Evolutionary conservation across 2,888 invertebrate genomes (phyloP).

Genomic region (Eupeodes luniger): DNA sequence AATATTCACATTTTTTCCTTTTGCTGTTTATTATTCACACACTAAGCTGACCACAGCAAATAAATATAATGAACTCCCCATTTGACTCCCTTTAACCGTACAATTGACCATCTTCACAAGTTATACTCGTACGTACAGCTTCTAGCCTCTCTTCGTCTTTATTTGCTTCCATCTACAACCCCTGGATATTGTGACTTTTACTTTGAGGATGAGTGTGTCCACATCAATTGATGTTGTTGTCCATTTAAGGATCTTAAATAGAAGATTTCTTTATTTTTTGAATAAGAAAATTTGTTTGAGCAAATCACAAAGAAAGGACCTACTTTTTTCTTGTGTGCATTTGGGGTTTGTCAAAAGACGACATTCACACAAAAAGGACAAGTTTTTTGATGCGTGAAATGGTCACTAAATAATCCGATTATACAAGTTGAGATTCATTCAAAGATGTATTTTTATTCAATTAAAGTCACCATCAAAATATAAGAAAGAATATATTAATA

Average conservation of each 20-base stretch:
- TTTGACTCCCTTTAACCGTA: constrained; percentile 3
- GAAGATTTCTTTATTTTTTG: constrained; percentile 20
- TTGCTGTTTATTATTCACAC: constrained; percentile 60
- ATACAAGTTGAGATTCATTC: constrained; percentile 78
- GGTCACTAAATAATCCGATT: constrained; percentile 83
- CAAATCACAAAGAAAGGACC: constrained; percentile 46
- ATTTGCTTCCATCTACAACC: constrained; percentile 38
- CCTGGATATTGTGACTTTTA: constrained; percentile 38
- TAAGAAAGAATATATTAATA: not conserved
- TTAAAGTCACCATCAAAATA: constrained; percentile 59
- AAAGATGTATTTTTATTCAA: constrained; percentile 57
- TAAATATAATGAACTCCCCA: constrained; percentile 31
- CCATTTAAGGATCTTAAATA: constrained; percentile 41
- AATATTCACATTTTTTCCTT: constrained; percentile 3
- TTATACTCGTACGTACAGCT: too few species aligned
- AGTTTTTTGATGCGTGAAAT: constrained; percentile 81
- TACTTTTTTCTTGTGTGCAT: constrained; percentile 46
- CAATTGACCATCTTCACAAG: not conserved
- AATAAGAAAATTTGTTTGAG: constrained; percentile 29
- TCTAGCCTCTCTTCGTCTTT: not conserved
- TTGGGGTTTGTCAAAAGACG: constrained; percentile 47
- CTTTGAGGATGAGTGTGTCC: constrained; percentile 38
- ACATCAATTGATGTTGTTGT: constrained; percentile 53
- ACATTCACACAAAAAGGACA: constrained; percentile 54
- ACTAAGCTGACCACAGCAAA: constrained; percentile 66